Evolutionary conservation across 2,888 invertebrate genomes (phyloP), one percentile per base, ranked within the genome.

Genomic region (Incurvaria masculella): DNA sequence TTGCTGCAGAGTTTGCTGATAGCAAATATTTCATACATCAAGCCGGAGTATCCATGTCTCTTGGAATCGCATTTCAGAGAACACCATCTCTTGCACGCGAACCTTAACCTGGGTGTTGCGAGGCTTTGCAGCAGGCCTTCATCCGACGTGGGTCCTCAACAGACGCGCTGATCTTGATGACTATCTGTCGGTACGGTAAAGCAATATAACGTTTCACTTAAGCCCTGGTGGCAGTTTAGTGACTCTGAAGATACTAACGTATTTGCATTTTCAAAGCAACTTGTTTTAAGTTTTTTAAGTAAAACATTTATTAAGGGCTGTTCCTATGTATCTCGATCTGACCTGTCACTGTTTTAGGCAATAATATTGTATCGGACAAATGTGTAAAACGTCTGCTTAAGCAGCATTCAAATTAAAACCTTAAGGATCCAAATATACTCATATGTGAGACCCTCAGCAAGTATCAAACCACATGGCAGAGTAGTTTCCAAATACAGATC

Each of bases 251-350:
- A n/a, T n/a, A n/a, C n/a, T n/a, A 10, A 23, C 23, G 23, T 23
- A 23, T 23, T 23, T 10, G 10, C 23, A 23, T 10, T 10, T 5
- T 23, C 23, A 23, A 23, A 23, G 10, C 5, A 5, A 23, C 10
- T 10, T 23, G 10, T 44, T 52, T 20, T 33, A 39, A 40, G 4
- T 18, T 51, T 54, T 49, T 42, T 54, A 38, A 48, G 43, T 11
- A 23, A 47, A 23, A 49, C 49, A 41, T 54, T 51, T 49, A 46
- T 49, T 11, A 46, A 47, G 4, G 54, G 54, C 19, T 45, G 46
- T 17, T 46, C 52, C n/a, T 57, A 54, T 41, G 48, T 52, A 14
- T 51, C 50, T 19, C 48, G 54, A 8, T 55, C 56, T 4, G 56
- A 56, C 5, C 41, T 57, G 8, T 52, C 54, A 2, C 16, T 51